Evolutionary conservation across 2,113 vertebrate genomes (phyloP).

Genomic region (Cromileptes altivelis): DNA sequence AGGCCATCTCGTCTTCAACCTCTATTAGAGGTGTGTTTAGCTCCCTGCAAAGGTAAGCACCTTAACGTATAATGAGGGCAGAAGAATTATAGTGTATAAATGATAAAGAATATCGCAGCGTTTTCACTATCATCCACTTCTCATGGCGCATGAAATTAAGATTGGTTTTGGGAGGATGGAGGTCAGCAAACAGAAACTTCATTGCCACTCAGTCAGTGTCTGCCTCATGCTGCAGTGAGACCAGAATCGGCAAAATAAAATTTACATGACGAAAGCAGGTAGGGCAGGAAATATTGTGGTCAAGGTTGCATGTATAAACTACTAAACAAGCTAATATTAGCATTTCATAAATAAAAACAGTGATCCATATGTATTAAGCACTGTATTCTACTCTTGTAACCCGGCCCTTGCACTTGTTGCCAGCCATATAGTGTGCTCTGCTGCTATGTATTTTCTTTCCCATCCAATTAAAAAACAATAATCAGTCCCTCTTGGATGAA

Average conservation of each 20-base stretch:
- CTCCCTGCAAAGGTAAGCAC: not conserved
- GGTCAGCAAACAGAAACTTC: constrained; percentile 1
- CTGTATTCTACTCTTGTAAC: not conserved
- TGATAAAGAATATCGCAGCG: not conserved
- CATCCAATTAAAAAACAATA: constrained; percentile 2
- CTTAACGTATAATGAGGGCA: not conserved
- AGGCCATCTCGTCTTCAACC: not conserved
- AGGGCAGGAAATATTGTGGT: not conserved
- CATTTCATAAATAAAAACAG: not conserved
- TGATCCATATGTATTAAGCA: not conserved
- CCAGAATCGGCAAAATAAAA: constrained; percentile 5
- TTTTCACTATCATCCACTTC: constrained; percentile 6
- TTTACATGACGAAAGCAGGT: not conserved
- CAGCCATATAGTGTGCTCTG: not conserved
- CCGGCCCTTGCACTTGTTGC: not conserved
- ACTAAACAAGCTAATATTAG: not conserved
- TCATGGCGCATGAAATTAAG: constrained; percentile 24
- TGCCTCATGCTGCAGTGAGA: not conserved
- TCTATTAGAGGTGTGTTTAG: no score
- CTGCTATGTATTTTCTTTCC: not conserved
- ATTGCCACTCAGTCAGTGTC: not conserved
- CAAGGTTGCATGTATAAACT: not conserved
- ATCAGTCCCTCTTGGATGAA: not conserved
- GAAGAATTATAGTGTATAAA: not conserved
- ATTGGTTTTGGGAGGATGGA: constrained; percentile 16